phyloP scores from a whole-genome alignment of 2,797 vertebrate genomes.

The Petrocephalus schoutedeni region DNA sequence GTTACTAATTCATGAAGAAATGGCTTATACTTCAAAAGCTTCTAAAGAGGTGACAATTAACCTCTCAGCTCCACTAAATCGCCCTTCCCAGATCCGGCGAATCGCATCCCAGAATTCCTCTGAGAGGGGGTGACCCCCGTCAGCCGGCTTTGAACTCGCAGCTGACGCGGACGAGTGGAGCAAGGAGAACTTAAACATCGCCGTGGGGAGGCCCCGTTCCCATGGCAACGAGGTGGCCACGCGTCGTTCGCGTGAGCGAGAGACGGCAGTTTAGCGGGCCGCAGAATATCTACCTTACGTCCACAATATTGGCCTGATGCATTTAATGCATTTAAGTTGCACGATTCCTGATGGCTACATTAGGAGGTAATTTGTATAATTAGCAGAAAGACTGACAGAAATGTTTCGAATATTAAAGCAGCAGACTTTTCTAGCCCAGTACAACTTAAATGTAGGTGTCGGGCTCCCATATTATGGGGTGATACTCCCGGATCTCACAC shows the following conservation, averaged over 20 bases:
- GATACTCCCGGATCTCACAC: background rate
- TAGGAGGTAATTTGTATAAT: background rate
- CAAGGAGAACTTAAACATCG: background rate
- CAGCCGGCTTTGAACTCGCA: background rate
- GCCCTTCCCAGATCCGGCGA: background rate
- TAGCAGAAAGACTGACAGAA: background rate
- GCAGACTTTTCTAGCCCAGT: background rate
- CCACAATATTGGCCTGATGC: background rate
- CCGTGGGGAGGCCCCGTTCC: background rate
- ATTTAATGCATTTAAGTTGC: conserved; percentile 5
- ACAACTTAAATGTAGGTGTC: background rate
- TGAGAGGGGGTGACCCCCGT: background rate
- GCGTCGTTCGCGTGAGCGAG: background rate
- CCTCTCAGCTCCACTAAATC: background rate
- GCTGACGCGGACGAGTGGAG: background rate
- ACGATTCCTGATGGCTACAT: background rate
- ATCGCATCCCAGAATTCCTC: background rate
- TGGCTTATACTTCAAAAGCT: background rate
- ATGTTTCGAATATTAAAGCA: background rate
- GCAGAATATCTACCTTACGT: background rate
- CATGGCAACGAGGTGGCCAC: background rate
- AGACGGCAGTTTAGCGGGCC: background rate
- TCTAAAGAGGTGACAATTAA: conserved; percentile 19
- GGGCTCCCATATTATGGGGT: background rate
- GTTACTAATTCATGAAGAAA: conserved; percentile 1